Percentiles rank a stretch among this genome's conserved stretches.
These are phyloP conservation scores for Ochotona princeps DNA, from an alignment of 2,113 vertebrate genomes.

Conservation along the genomic window DNA sequence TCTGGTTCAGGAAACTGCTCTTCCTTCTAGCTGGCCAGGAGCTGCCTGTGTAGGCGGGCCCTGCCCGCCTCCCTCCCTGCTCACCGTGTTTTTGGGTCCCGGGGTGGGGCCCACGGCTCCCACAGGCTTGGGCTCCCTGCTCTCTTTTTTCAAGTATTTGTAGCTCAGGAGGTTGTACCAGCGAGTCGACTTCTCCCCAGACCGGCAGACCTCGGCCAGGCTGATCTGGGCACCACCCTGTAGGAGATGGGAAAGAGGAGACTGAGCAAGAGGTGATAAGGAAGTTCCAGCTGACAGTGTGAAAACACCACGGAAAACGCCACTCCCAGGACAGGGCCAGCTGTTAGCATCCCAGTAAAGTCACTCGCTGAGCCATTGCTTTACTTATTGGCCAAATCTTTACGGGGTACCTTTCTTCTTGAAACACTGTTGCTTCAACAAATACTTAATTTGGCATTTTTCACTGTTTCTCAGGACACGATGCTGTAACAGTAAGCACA, in stretches of 20 bases:
- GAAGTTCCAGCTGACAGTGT: background rate
- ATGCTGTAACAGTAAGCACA: background rate
- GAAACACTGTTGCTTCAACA: too few relatives aligned
- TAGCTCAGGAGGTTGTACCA: constrained; percentile 97
- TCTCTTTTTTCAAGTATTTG: constrained; percentile 89
- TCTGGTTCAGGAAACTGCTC: background rate
- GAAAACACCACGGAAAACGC: background rate
- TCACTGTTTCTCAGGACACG: background rate
- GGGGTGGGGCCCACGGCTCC: constrained; percentile 73
- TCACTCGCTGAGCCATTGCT: background rate
- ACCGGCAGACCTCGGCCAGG: constrained; percentile 92
- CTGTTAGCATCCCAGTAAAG: too few relatives aligned
- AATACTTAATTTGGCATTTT: background rate
- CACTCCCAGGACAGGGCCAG: background rate
- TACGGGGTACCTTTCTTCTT: background rate
- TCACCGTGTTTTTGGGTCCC: constrained; percentile 84
- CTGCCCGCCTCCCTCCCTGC: background rate
- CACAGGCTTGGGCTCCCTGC: constrained; percentile 82
- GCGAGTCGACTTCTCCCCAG: constrained; percentile 90
- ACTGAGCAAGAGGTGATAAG: background rate
- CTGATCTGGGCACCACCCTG: constrained; percentile 98
- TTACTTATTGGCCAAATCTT: background rate
- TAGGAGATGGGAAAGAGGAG: constrained; percentile 12
- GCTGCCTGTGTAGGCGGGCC: background rate
- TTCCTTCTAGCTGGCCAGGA: background rate